phyloP scores from a whole-genome alignment of 2,888 invertebrate genomes.

The Pyralis farinalis region DNA sequence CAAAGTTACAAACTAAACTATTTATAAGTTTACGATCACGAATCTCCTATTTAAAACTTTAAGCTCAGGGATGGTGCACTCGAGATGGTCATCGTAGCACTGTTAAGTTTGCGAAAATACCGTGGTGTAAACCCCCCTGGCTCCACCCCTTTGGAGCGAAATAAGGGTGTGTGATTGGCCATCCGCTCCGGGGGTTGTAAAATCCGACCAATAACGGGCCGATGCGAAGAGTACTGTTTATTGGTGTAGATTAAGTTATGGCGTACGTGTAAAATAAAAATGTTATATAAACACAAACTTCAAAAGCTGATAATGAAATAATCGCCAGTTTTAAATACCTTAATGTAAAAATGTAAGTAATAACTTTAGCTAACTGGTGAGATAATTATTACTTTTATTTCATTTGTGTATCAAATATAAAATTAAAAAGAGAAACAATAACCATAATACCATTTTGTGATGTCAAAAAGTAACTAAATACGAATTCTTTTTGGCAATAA shows the following conservation, averaged over 20 bases:
- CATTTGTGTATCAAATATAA: too few relatives aligned
- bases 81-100: constrained; percentile 47
- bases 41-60: constrained; percentile 28
- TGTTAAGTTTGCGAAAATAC: constrained; percentile 61
- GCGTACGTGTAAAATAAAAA: constrained; percentile 62
- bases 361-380: too few relatives aligned
- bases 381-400: too few relatives aligned
- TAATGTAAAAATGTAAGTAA: too few relatives aligned
- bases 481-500: too few relatives aligned
- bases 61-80: constrained; percentile 30
- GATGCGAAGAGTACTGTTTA: constrained; percentile 53
- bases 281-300: constrained; percentile 59
- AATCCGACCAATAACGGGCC: constrained; percentile 52
- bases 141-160: constrained; percentile 65
- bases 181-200: constrained; percentile 59
- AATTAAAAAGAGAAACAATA: too few relatives aligned
- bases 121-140: constrained; percentile 61
- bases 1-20: too few relatives aligned
- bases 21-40: constrained; percentile 33
- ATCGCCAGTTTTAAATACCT: background rate
- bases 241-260: constrained; percentile 78
- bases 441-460: too few relatives aligned
- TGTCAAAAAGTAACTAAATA: too few relatives aligned
- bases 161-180: constrained; percentile 52
- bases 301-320: constrained; percentile 6